Percentiles rank a stretch among this genome's conserved stretches.
These are phyloP conservation scores for Aldabrachelys gigantea DNA, from an alignment of 2,113 vertebrate species.

Conservation along the genomic window DNA sequence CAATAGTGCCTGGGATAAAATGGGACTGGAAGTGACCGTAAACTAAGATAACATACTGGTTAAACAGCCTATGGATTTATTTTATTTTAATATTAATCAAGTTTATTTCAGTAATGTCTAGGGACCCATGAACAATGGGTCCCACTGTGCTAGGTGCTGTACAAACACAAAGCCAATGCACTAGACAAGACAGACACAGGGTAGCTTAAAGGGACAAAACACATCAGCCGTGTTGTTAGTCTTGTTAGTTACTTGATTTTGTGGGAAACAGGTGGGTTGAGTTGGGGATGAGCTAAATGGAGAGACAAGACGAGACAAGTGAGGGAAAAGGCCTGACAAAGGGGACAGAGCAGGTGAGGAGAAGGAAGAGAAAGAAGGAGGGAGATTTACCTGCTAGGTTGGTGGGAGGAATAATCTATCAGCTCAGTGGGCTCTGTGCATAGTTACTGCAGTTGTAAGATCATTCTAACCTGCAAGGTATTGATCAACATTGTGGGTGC, in stretches of 20 bases:
- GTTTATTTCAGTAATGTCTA: not conserved
- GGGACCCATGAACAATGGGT: not conserved
- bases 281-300: not conserved
- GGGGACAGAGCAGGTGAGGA: not conserved
- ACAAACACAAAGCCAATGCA: not conserved
- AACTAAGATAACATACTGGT: not conserved
- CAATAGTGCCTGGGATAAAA: not conserved
- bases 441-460: not conserved
- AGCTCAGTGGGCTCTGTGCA: not conserved
- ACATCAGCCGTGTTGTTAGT: not conserved
- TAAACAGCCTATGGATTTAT: not conserved
- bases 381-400: not conserved
- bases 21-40: not conserved
- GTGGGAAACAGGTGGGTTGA: not conserved
- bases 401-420: not conserved
- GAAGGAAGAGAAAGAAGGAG: not conserved
- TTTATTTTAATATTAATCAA: not conserved
- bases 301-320: not conserved
- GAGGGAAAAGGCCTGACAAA: not conserved
- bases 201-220: not conserved
- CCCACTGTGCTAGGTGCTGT: not conserved
- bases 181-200: not conserved
- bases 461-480: not conserved
- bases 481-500: not conserved
- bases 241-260: not conserved